Evolutionary conservation across 1,140 invertebrate genomes (phyloP).

Genomic region (Caligus rogercresseyi): DNA sequence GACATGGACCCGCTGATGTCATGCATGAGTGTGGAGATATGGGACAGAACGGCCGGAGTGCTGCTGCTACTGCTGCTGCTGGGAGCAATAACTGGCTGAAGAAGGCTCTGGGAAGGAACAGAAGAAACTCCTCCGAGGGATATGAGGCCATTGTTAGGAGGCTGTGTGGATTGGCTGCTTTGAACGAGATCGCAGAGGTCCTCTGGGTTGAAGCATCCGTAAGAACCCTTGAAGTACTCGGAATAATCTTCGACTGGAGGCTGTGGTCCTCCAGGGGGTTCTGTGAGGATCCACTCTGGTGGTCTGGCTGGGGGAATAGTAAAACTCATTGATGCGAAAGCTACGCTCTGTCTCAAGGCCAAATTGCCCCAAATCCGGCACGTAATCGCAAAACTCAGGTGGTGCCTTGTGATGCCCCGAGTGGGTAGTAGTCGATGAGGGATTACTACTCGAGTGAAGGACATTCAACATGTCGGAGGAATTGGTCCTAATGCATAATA

Average conservation of each 20-base stretch:
- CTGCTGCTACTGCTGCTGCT: neutral
- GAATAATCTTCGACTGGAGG: neutral
- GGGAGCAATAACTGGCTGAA: neutral
- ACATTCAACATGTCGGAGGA: neutral
- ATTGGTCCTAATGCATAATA: too few species aligned
- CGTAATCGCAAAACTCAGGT: too few species aligned
- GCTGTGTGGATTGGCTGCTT: neutral
- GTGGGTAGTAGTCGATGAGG: neutral
- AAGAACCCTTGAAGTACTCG: neutral
- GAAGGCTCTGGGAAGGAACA: too few species aligned
- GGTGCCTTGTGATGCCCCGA: neutral
- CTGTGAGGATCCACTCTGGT: neutral
- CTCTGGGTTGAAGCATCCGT: neutral
- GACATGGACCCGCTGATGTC: neutral
- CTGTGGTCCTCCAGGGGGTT: neutral
- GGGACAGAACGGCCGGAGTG: neutral
- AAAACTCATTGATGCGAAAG: neutral
- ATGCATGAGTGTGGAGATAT: conserved; percentile 5
- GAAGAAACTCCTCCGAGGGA: too few species aligned
- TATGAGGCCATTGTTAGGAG: too few species aligned
- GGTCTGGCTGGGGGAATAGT: neutral
- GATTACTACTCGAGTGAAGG: neutral
- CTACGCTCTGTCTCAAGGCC: neutral
- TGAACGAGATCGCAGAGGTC: neutral
- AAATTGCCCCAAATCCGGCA: neutral